These are phyloP conservation scores for Whitmania pigra DNA, from an alignment of 1,140 invertebrate genomes.

Conservation along the genomic window DNA sequence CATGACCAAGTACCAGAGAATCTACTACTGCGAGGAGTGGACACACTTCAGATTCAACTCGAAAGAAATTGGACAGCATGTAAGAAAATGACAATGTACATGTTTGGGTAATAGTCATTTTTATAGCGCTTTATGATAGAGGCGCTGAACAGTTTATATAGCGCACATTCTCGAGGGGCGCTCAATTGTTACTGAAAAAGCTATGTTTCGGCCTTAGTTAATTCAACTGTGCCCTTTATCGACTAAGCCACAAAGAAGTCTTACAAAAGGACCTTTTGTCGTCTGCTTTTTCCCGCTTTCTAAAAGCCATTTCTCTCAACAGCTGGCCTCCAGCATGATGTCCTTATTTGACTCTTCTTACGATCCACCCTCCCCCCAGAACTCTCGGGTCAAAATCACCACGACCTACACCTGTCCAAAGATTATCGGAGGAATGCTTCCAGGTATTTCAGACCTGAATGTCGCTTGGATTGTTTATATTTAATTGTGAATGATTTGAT, in stretches of 20 bases:
- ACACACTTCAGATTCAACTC: conserved; percentile 42
- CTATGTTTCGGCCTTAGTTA: no score
- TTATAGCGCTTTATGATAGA: no score
- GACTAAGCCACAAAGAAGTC: no score
- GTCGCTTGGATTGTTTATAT: no score
- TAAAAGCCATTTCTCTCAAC: background rate
- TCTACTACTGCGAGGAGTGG: conserved; percentile 41
- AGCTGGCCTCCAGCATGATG: conserved; percentile 37
- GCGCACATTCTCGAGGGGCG: no score
- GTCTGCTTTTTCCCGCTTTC: no score
- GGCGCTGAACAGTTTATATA: no score
- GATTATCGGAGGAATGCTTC: conserved; percentile 34
- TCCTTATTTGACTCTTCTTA: conserved; percentile 39
- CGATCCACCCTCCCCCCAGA: conserved; percentile 28
- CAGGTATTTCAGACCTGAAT: conserved; percentile 32
- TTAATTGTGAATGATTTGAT: no score
- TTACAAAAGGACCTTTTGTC: no score
- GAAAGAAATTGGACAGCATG: conserved; percentile 40
- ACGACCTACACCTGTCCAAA: conserved; percentile 39
- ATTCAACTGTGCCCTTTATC: no score
- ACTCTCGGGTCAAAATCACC: conserved; percentile 37
- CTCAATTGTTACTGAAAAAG: no score
- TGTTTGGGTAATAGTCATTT: background rate
- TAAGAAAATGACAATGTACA: conserved; percentile 29
- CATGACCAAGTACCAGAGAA: conserved; percentile 46